Evolutionary conservation across 92 coral and sea anemone species (phyloP), one percentile per base, ranked within the genome.

Genomic region (Phenganax stokvisi): DNA sequence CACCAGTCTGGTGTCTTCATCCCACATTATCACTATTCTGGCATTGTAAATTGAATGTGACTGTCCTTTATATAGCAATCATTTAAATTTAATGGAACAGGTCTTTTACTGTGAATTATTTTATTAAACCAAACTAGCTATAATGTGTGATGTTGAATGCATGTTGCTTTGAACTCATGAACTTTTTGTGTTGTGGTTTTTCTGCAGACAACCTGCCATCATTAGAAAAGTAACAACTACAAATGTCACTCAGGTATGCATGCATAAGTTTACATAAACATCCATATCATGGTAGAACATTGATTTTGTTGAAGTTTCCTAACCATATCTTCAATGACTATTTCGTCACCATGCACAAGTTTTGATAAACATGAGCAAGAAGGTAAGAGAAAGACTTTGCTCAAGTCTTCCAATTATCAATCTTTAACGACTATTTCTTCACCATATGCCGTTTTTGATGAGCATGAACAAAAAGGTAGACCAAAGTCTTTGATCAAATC

Each of bases 191-290:
- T 37, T 37, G 47, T 2, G 37, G 17, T 64, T 64, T 44, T 68
- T 13, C 8, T 12, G 16, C 52, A 68, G 73, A 28, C 73, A 68
- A 68, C 73, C 73, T 30, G 73, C 73, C 4, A 28, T 68, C 73
- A 37, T 68, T 2, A 68, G 54, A 68, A 53, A 68, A 68, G 54
- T 68, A 1, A 68, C 53, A 68, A 68, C 53, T 16, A 0, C 53
- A 68, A 68, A 12, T 10, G 47, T 53, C 0, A n/a, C 13, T 27
- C 73, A 68, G 16, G 73, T 68, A 68, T 28, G 27, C n/a, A 61
- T 61, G 25, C 47, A 61, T 61, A 15, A 6, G 20, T 61, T 6
- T 17, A 15, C 67, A 7, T 61, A 61, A 12, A 61, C 8, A 61
- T 3, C 28, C n/a, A 61, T 6, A 15, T 61, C 3, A 61, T 61